Evolutionary conservation across 2,113 vertebrate genomes (phyloP), one percentile per base, ranked within the genome.

Genomic region (Solenodon paradoxus): DNA sequence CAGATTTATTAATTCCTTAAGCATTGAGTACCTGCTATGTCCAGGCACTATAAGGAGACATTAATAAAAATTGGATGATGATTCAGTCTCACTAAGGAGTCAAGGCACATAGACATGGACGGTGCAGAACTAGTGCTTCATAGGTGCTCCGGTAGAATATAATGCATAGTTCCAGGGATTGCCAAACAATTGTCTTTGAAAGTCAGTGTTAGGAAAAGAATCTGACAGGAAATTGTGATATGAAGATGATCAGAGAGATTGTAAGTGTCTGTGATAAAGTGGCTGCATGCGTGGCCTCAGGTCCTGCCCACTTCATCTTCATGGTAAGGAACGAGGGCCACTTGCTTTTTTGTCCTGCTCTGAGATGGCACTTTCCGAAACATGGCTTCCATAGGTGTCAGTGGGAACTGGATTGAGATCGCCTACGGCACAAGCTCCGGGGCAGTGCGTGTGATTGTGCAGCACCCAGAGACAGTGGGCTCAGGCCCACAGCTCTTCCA

Each of bases 381-480:
- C 28, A 28, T n/a, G 63, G 12, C 63, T 26, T 47, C 11, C 64
- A 61, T 63, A 99, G 99, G 99, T 98, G 99, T 99, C 97, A 99
- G 99, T 63, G 99, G 99, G 61, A 99, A 99, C 97, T 99, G 99
- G 99, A 99, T 99, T 68, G 99, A 99, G 98, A 99, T 99, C 13
- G 99, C 99, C 7, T 99, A 99, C 0, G 99, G 99, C 55, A 99
- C 99, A 5, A 99, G 99, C 96, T 99, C 99, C 1, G 99, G 99
- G 57, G 99, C 99, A 0, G 99, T 99, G 66, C 98, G 99, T 26
- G 99, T 99, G 89, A 99, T 99, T 7, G 99, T 99, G 3, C 99
- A 99, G 90, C 99, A 99, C 95, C 99, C 99, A 0, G 99, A 99
- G 98, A 99, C 99, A 0, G 99, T 99, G 1, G 99, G 99, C 0